Percentiles rank a stretch among this genome's conserved stretches.
Conservation (phyloP, 2,113 vertebrate species). For the Morone chrysops region DNA sequence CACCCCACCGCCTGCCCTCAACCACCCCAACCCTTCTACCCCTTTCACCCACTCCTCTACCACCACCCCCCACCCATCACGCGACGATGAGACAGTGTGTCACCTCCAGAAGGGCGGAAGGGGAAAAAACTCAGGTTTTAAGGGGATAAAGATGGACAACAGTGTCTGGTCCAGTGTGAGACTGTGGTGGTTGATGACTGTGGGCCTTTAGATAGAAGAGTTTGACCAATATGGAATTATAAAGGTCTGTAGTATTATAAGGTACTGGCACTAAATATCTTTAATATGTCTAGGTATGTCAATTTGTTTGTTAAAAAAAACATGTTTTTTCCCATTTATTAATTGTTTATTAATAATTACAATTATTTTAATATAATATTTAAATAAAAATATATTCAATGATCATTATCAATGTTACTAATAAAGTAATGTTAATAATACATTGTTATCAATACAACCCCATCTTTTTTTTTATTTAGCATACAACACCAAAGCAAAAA, state of each 20-base stretch:
- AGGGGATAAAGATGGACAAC: slow-evolving; percentile 70
- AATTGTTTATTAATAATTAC: background rate
- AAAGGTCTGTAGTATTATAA: background rate
- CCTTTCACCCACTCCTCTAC: slow-evolving; percentile 46
- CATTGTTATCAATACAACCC: background rate
- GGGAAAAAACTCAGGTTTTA: slow-evolving; percentile 37
- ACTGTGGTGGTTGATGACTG: slow-evolving; percentile 15
- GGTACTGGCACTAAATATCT: background rate
- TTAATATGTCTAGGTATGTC: background rate
- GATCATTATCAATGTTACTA: background rate
- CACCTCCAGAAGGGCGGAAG: slow-evolving; percentile 73
- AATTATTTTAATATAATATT: background rate
- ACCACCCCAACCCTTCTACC: slow-evolving; percentile 59
- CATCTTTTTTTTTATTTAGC: background rate
- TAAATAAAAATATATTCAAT: background rate
- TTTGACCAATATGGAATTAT: background rate
- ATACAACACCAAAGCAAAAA: slow-evolving; percentile 17
- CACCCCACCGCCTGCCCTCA: slow-evolving; percentile 64
- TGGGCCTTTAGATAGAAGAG: slow-evolving; percentile 2
- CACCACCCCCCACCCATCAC: slow-evolving; percentile 63
- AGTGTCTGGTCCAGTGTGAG: slow-evolving; percentile 54
- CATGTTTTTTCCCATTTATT: background rate
- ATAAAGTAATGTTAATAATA: background rate
- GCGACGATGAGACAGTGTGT: slow-evolving; percentile 74
- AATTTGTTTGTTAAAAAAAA: background rate